Percentiles rank a stretch among this genome's conserved stretches.
Evolutionary conservation across 1,140 invertebrate genomes (phyloP).

Genomic region (Diorhabda carinulata): DNA sequence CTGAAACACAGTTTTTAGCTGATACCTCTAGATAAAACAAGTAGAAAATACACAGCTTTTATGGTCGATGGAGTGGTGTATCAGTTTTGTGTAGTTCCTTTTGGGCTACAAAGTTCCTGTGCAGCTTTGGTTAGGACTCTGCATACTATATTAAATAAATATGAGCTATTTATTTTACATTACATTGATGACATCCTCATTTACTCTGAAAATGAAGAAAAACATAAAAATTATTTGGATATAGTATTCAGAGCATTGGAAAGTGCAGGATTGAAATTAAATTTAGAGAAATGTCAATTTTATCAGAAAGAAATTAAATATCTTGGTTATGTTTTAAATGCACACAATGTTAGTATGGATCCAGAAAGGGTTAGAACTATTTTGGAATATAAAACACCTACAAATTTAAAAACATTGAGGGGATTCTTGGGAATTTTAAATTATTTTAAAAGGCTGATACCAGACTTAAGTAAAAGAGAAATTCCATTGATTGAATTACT

Average conservation of each 20-base stretch:
- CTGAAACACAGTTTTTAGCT: constrained; percentile 34
- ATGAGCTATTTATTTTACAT: constrained; percentile 25
- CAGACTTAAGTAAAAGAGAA: constrained; percentile 30
- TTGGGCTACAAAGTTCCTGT: constrained; percentile 48
- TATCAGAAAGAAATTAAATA: constrained; percentile 21
- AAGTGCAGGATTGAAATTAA: constrained; percentile 23
- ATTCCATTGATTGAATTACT: constrained; percentile 25
- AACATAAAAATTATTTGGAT: constrained; percentile 31
- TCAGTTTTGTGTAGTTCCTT: constrained; percentile 49
- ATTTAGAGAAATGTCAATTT: constrained; percentile 27
- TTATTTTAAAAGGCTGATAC: constrained; percentile 37
- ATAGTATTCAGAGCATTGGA: constrained; percentile 29
- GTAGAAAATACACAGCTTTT: constrained; percentile 38
- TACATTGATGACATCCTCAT: constrained; percentile 39
- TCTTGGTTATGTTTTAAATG: constrained; percentile 20
- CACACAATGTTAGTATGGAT: constrained; percentile 29
- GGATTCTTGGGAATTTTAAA: constrained; percentile 46
- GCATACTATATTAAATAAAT: constrained; percentile 38
- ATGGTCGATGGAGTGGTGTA: constrained; percentile 45
- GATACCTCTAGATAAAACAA: constrained; percentile 38
- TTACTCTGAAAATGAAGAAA: constrained; percentile 27
- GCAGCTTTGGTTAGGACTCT: constrained; percentile 48
- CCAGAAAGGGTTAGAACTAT: constrained; percentile 33
- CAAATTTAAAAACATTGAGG: constrained; percentile 38
- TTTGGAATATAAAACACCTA: constrained; percentile 22